These are phyloP conservation scores for Phylloscopus trochiloides DNA, from an alignment of 2,113 vertebrate species.

Conservation along the genomic window DNA sequence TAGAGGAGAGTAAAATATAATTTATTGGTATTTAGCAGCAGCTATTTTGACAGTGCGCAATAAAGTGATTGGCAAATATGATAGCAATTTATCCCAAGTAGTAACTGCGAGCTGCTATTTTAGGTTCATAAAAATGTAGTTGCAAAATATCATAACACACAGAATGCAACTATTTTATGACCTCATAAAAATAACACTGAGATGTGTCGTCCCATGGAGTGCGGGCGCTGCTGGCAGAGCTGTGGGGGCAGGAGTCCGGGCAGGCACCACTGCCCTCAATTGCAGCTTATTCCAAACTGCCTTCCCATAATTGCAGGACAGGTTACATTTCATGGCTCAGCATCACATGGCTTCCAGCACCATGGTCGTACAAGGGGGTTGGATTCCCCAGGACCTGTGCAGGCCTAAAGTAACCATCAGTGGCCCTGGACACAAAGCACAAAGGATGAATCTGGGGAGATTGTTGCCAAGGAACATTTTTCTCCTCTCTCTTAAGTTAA, in stretches of 20 bases:
- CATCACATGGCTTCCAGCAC: not conserved
- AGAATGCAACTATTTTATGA: conserved; percentile 35
- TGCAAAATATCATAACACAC: not conserved
- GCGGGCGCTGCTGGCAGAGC: not conserved
- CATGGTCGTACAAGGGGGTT: not conserved
- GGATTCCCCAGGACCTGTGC: not conserved
- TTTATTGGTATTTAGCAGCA: conserved; percentile 23
- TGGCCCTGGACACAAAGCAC: not conserved
- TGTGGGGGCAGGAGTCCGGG: not conserved
- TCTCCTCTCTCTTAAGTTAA: not conserved
- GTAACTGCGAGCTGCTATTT: conserved; percentile 60
- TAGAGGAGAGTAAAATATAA: conserved; percentile 4
- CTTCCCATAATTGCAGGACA: conserved; percentile 9
- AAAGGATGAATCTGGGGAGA: not conserved
- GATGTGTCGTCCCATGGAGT: not conserved
- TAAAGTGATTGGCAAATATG: conserved; percentile 41
- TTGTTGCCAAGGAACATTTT: not conserved
- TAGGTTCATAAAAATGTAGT: conserved; percentile 63
- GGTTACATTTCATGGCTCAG: conserved; percentile 32
- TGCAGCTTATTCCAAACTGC: not conserved
- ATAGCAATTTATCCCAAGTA: conserved; percentile 59
- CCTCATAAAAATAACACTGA: conserved; percentile 35
- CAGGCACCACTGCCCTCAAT: not conserved
- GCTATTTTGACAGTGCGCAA: conserved; percentile 1
- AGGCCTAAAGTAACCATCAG: not conserved